Percentiles rank a stretch among this genome's conserved stretches.
Conservation (phyloP, 2,888 invertebrate genomes). For the Hecatera dysodea region DNA sequence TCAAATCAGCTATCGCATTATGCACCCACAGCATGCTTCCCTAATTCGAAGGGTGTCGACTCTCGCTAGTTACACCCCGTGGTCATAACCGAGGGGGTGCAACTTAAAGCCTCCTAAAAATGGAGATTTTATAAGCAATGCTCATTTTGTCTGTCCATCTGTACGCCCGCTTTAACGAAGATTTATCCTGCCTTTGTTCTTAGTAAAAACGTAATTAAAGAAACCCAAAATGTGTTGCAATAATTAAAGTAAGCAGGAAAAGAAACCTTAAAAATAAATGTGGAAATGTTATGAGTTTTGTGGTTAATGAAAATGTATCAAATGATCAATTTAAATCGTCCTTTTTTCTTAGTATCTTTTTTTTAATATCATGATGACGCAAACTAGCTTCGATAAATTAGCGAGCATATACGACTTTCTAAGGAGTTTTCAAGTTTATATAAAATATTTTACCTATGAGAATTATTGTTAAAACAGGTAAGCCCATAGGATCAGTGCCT, state of each 20-base stretch:
- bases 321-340: background rate
- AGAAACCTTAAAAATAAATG: conserved; percentile 16
- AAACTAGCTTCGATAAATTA: too few relatives aligned
- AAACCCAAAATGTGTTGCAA: conserved; percentile 41
- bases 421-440: too few relatives aligned
- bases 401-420: too few relatives aligned
- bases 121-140: conserved; percentile 55
- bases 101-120: conserved; percentile 55
- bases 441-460: background rate
- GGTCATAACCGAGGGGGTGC: conserved; percentile 55
- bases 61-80: conserved; percentile 40
- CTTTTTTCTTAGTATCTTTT: background rate
- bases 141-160: conserved; percentile 22
- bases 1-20: conserved; percentile 37
- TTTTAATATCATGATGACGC: too few relatives aligned
- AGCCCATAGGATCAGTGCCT: too few relatives aligned
- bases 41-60: conserved; percentile 45
- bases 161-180: conserved; percentile 36
- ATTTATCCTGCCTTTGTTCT: conserved; percentile 44
- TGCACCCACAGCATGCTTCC: conserved; percentile 41
- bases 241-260: conserved; percentile 23
- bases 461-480: too few relatives aligned
- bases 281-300: background rate
- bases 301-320: background rate
- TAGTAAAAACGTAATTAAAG: conserved; percentile 57